phyloP scores from a whole-genome alignment of 1,140 invertebrate genomes.

The Lordiphosa mommai region DNA sequence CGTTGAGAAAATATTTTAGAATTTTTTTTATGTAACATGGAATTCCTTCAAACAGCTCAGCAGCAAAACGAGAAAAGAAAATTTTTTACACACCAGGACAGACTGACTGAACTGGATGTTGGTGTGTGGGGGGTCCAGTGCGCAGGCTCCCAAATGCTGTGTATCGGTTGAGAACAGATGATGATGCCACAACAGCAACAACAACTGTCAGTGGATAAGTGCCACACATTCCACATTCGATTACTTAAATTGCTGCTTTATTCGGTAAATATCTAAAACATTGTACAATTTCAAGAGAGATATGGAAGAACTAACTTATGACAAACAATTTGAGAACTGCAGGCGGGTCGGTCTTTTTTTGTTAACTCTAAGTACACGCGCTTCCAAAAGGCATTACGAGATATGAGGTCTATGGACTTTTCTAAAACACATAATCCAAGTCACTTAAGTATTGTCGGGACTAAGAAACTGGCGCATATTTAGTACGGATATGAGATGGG shows the following conservation, averaged over 20 bases:
- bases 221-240: background rate
- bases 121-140: conserved; percentile 1
- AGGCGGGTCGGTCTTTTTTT: too few species aligned
- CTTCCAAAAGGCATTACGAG: too few species aligned
- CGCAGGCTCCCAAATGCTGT: conserved; percentile 31
- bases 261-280: conserved; percentile 7
- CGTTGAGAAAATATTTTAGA: conserved; percentile 9
- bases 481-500: too few species aligned
- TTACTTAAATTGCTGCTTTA: conserved; percentile 4
- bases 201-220: background rate
- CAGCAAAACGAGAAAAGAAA: conserved; percentile 36
- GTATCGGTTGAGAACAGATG: conserved; percentile 34
- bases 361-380: too few species aligned
- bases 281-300: conserved; percentile 7
- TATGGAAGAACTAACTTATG: background rate
- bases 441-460: too few species aligned
- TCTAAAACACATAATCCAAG: too few species aligned
- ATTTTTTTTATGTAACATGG: conserved; percentile 42
- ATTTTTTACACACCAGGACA: conserved; percentile 34
- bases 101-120: conserved; percentile 18
- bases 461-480: too few species aligned
- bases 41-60: conserved; percentile 27
- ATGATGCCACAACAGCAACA: too few species aligned
- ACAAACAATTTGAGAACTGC: background rate
- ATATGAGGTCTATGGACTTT: too few species aligned